Conservation (phyloP, 2,113 vertebrate species). For the Plecotus auritus region DNA sequence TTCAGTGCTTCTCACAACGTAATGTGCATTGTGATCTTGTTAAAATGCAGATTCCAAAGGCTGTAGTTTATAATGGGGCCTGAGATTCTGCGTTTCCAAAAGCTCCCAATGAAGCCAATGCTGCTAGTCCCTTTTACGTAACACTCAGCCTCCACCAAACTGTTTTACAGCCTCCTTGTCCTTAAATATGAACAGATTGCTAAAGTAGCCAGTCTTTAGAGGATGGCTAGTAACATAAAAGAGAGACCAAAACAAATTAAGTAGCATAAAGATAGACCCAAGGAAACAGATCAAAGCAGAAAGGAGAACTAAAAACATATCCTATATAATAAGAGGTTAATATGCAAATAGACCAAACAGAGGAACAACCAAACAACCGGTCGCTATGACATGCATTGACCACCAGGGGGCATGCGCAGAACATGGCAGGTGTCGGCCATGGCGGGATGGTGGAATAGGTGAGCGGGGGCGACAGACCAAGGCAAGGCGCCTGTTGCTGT, state of each 20-base stretch:
- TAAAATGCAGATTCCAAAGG: background rate
- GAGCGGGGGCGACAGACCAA: too few relatives aligned
- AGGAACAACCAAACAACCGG: too few relatives aligned
- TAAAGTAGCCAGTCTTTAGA: background rate
- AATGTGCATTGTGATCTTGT: background rate
- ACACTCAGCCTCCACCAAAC: background rate
- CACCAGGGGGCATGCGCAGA: too few relatives aligned
- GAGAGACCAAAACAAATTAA: background rate
- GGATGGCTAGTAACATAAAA: background rate
- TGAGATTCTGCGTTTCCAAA: background rate
- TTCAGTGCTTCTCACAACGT: background rate
- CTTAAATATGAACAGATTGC: background rate
- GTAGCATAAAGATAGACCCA: background rate
- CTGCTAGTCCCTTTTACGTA: background rate
- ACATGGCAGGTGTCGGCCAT: too few relatives aligned
- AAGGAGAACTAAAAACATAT: constrained; percentile 1
- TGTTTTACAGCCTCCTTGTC: background rate
- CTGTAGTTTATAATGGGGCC: background rate
- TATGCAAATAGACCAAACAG: too few relatives aligned
- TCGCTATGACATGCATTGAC: too few relatives aligned
- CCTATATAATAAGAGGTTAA: too few relatives aligned
- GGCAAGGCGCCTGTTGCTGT: too few relatives aligned
- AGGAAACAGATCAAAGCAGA: background rate
- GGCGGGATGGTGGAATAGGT: too few relatives aligned
- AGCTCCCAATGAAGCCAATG: background rate